Evolutionary conservation across 2,797 vertebrate species (phyloP).

Genomic region (Chloroceryle amazona): DNA sequence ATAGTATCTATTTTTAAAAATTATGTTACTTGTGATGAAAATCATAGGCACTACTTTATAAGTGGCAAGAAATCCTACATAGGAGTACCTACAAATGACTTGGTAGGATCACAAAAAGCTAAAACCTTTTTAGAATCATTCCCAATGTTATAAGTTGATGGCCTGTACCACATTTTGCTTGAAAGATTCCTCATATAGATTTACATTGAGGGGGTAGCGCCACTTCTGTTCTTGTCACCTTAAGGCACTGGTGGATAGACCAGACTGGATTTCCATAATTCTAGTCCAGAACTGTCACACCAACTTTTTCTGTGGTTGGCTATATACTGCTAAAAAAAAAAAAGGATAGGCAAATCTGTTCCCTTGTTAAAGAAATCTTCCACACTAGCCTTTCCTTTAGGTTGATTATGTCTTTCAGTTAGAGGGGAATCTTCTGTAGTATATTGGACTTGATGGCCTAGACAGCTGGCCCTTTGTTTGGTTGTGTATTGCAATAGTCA

Average conservation of each 20-base stretch:
- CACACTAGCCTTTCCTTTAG: not conserved
- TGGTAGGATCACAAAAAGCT: not conserved
- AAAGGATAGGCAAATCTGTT: not conserved
- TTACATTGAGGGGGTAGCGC: not conserved
- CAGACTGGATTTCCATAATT: not conserved
- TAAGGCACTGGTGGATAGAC: not conserved
- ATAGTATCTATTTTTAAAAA: not conserved
- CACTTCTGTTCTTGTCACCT: not conserved
- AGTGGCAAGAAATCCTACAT: not conserved
- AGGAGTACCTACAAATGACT: not conserved
- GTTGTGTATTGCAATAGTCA: not conserved
- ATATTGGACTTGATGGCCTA: not conserved
- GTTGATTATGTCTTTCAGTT: not conserved
- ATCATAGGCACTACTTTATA: not conserved
- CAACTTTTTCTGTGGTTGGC: not conserved
- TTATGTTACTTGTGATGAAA: not conserved
- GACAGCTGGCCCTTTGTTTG: not conserved
- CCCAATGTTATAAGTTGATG: not conserved
- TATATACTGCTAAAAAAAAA: not conserved
- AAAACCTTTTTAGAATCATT: not conserved
- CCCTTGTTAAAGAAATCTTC: not conserved
- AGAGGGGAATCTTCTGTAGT: not conserved
- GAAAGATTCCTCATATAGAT: not conserved
- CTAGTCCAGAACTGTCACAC: not conserved
- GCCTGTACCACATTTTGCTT: not conserved